Evolutionary conservation across 2,888 invertebrate species (phyloP), one percentile per base, ranked within the genome.

Genomic region (Acanthococcus lagerstroemiae): DNA sequence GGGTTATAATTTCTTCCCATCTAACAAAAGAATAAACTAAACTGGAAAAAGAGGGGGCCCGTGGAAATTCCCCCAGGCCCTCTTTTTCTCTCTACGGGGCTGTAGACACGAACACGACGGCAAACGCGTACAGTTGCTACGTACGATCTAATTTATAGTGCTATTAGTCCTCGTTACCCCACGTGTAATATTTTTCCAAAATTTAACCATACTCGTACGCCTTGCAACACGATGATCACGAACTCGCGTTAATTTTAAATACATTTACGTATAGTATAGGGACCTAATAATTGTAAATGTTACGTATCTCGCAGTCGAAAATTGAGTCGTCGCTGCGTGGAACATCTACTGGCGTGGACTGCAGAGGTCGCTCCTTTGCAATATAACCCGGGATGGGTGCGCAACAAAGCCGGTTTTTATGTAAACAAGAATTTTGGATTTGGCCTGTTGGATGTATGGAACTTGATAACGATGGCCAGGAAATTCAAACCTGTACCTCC

Each of bases 271-370:
- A 37, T 37, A 37, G 15, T 15, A 15, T 37, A 37, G 15, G 37
- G 7, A 9, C 7, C 37, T 9, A 9, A 37, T 9, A 37, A 37
- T 15, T 37, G 37, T 37, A 7, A 37, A 9, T 37, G 7, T 37
- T 7, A 37, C 37, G 7, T 15, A 9, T 7, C 12, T 45, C 79
- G 55, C 76, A 95, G 94, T 74, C 83, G 86, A 0, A 77, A 84
- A 66, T 76, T 95, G 70, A 90, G 88, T 0, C 95, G 94, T 93
- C 80, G 95, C 65, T 94, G 95, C 75, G 83, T 92, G 15, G 93
- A 95, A 75, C 93, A 95, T 78, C 78, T 95, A 68, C 83, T 92
- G 9, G 87, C 85, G 0, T 89, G 88, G 85, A 91, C 91, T 0
- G 86, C 91, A 0, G 87, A 91, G 73, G 83, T 84, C 69, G 80